Evolutionary conservation across 2,797 vertebrate genomes (phyloP).

Genomic region (Vipera latastei): DNA sequence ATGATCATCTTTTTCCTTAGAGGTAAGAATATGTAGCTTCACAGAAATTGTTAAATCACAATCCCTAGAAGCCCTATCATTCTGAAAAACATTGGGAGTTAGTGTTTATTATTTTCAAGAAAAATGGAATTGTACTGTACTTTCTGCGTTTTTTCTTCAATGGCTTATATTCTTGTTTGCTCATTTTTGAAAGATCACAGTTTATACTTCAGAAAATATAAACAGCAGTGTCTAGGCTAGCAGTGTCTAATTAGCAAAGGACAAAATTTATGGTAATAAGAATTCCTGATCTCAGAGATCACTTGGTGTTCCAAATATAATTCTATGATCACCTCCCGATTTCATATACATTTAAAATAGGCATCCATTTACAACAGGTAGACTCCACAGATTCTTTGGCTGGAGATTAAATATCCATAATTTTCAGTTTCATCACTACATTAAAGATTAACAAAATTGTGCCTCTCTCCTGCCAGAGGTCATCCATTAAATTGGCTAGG

Average conservation of each 20-base stretch:
- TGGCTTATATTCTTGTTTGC: not conserved
- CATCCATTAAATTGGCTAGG: not conserved
- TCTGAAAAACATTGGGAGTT: not conserved
- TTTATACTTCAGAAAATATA: not conserved
- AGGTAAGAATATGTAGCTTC: not conserved
- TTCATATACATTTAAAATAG: not conserved
- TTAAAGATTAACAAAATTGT: not conserved
- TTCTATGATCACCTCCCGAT: not conserved
- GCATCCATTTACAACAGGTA: not conserved
- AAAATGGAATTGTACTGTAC: not conserved
- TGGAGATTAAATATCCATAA: not conserved
- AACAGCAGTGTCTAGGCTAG: not conserved
- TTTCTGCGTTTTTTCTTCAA: not conserved
- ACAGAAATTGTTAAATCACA: not conserved
- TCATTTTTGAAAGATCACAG: not conserved
- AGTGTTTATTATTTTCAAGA: not conserved
- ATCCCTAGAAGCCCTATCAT: not conserved
- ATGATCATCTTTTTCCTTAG: not conserved
- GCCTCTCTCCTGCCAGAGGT: not conserved
- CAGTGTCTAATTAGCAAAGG: not conserved
- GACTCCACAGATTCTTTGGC: not conserved
- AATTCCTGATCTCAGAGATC: not conserved
- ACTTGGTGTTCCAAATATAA: not conserved
- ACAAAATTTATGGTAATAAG: not conserved
- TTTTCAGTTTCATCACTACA: not conserved